Conservation (phyloP, 2,113 vertebrate species). For the Eira barbara region DNA sequence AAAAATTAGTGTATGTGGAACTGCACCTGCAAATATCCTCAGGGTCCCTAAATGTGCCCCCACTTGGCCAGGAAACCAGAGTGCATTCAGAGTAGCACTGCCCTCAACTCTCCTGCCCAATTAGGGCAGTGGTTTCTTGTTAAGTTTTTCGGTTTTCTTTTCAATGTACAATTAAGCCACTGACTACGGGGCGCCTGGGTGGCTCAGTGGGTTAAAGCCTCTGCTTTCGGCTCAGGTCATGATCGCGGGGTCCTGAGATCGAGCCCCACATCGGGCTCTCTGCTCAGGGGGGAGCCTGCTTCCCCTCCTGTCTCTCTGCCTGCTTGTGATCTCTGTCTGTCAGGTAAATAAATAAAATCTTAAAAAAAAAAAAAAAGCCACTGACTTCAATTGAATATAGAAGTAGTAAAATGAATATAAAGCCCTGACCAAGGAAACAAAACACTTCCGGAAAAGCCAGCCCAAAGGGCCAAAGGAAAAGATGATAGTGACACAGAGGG, state of each 20-base stretch:
- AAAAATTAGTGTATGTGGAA: background rate
- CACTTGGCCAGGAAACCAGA: background rate
- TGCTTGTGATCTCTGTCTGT: too few species aligned
- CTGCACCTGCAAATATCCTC: background rate
- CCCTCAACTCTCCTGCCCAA: background rate
- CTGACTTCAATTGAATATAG: background rate
- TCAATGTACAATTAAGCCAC: background rate
- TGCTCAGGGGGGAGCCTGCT: too few species aligned
- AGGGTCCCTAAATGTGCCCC: background rate
- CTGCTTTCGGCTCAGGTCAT: too few species aligned
- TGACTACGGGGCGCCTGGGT: background rate
- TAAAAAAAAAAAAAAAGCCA: background rate
- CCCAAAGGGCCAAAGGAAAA: background rate
- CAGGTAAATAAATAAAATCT: too few species aligned
- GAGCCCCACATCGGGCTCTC: too few species aligned
- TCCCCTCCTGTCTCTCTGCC: too few species aligned
- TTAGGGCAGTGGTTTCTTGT: background rate
- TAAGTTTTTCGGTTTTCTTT: background rate
- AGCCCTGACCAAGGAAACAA: background rate
- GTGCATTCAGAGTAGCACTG: background rate
- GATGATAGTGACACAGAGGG: background rate
- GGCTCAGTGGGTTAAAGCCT: too few species aligned
- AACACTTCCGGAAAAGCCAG: background rate
- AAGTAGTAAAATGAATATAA: background rate
- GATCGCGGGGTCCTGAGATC: too few species aligned